These are phyloP conservation scores for Teinopalpus imperialis DNA, from an alignment of 2,888 invertebrate species.

Conservation along the genomic window DNA sequence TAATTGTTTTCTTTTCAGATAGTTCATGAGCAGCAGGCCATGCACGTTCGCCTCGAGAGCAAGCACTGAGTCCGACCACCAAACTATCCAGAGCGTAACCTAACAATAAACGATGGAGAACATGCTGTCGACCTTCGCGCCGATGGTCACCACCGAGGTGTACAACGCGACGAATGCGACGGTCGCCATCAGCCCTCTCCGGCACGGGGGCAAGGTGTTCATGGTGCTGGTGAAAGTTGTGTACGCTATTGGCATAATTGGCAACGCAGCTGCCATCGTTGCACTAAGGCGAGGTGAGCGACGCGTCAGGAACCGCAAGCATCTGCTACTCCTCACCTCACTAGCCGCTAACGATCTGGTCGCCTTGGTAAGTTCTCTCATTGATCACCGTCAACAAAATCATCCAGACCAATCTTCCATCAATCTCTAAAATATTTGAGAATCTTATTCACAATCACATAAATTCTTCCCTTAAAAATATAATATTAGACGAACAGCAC, in stretches of 20 bases:
- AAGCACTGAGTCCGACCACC: constrained; percentile 1
- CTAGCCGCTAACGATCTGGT: constrained; percentile 90
- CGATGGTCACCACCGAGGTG: constrained; percentile 11
- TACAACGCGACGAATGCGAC: constrained; percentile 30
- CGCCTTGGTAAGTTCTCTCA: constrained; percentile 73
- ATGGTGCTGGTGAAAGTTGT: constrained; percentile 72
- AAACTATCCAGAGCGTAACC: background rate
- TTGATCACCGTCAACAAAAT: too few relatives aligned
- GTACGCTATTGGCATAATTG: constrained; percentile 86
- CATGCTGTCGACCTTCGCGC: constrained; percentile 22
- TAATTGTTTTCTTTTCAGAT: background rate
- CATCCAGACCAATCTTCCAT: background rate
- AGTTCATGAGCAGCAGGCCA: background rate
- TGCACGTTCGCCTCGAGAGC: constrained; percentile 6
- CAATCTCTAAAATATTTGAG: too few relatives aligned
- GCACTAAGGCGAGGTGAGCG: constrained; percentile 87
- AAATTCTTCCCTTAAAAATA: too few relatives aligned
- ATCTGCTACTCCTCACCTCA: constrained; percentile 89
- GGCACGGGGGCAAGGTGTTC: constrained; percentile 35
- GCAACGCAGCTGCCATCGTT: constrained; percentile 89
- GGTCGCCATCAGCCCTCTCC: constrained; percentile 17
- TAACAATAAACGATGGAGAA: constrained; percentile 19
- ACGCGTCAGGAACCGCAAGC: constrained; percentile 89
- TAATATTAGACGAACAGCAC: too few relatives aligned
- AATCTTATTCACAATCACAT: too few relatives aligned